These are phyloP conservation scores for Haemorhous mexicanus DNA, from an alignment of 2,113 vertebrate species.

Conservation along the genomic window DNA sequence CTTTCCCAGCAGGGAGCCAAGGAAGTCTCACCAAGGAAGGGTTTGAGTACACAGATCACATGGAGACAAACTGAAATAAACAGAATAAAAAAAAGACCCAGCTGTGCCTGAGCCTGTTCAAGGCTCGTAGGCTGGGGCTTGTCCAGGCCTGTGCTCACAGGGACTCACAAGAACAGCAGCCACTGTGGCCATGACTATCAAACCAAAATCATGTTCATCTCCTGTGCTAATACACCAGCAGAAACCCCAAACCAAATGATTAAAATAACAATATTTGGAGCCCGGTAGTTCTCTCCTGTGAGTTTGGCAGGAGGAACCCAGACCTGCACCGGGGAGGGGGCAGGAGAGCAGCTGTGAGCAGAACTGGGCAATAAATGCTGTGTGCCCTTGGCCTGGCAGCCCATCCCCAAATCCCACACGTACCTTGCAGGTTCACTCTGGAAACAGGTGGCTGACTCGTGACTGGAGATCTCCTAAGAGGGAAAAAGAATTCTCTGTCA, in stretches of 20 bases:
- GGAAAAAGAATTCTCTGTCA: neutral
- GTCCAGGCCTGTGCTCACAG: slow-evolving; percentile 25
- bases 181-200: slow-evolving; percentile 21
- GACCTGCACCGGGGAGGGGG: neutral
- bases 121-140: slow-evolving; percentile 20
- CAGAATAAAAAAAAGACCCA: neutral
- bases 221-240: neutral
- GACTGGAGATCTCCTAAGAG: slow-evolving; percentile 88
- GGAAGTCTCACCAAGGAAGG: neutral
- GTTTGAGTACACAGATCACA: neutral
- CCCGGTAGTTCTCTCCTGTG: neutral
- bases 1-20: neutral
- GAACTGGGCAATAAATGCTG: neutral
- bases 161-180: slow-evolving; percentile 7
- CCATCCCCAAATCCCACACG: neutral
- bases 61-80: slow-evolving; percentile 44
- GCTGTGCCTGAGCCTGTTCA: slow-evolving; percentile 46
- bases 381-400: neutral
- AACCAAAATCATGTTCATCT: slow-evolving; percentile 9
- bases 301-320: neutral
- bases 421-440: slow-evolving; percentile 90
- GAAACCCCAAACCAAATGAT: neutral
- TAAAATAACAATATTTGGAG: neutral
- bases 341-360: neutral
- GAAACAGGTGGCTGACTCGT: slow-evolving; percentile 82